phyloP scores from a whole-genome alignment of 2,113 vertebrate genomes.

The Cricetomys ansorgei region DNA sequence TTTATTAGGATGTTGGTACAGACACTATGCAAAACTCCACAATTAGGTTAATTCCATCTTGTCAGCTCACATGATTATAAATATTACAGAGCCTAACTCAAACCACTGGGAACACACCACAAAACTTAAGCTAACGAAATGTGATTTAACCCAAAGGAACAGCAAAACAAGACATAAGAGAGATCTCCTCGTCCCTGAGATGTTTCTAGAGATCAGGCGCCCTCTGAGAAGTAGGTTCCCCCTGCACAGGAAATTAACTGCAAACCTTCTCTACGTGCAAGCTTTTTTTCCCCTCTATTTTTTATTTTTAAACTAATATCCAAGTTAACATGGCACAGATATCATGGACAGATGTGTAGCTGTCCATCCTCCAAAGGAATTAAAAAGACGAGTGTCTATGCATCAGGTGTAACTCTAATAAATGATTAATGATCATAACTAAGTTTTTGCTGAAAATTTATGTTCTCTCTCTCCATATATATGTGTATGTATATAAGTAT shows the following conservation, averaged over 20 bases:
- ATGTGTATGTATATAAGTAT: too few species aligned
- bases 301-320: constrained; percentile 29
- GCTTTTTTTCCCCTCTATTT: background rate
- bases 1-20: constrained; percentile 70
- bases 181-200: background rate
- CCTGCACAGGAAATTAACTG: background rate
- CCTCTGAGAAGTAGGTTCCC: background rate
- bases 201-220: background rate
- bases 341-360: background rate
- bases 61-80: constrained; percentile 50
- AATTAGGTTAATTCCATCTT: constrained; percentile 56
- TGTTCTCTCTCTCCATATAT: background rate
- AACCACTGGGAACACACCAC: background rate
- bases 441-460: constrained; percentile 31
- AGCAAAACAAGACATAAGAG: background rate
- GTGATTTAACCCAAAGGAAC: background rate
- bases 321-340: background rate
- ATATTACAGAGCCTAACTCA: constrained; percentile 29
- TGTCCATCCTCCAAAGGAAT: background rate
- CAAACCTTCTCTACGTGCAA: background rate
- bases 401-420: background rate
- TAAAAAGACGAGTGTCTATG: background rate
- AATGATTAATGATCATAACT: background rate
- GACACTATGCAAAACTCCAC: constrained; percentile 58
- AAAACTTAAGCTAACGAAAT: constrained; percentile 31